phyloP scores from a whole-genome alignment of 1,140 invertebrate species.

The Zaprionus nigranus region DNA sequence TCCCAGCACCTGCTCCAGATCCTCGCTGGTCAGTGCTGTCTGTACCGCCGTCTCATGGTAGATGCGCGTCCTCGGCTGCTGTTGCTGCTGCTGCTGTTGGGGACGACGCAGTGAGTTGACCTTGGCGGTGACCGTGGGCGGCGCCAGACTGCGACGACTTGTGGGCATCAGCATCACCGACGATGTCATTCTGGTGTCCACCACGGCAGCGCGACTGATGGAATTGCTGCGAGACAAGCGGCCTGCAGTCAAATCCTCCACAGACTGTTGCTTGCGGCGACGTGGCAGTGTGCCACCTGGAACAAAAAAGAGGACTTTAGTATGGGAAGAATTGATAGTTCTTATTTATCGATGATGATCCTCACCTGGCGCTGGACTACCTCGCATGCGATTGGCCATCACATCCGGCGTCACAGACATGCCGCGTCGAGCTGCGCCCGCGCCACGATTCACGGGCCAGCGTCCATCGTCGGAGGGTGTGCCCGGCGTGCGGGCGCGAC shows the following conservation, averaged over 20 bases:
- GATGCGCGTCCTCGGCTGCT: slow-evolving; percentile 87
- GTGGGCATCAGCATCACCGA: slow-evolving; percentile 78
- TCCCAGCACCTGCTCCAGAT: slow-evolving; percentile 89
- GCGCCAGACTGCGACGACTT: slow-evolving; percentile 55
- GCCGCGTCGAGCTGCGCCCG: slow-evolving; percentile 55
- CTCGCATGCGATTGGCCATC: slow-evolving; percentile 71
- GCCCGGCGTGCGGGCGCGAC: slow-evolving; percentile 86
- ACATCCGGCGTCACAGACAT: slow-evolving; percentile 77
- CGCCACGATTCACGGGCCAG: slow-evolving; percentile 86
- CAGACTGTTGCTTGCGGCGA: slow-evolving; percentile 87
- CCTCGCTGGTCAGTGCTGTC: slow-evolving; percentile 89
- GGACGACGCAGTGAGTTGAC: slow-evolving; percentile 66
- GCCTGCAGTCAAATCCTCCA: slow-evolving; percentile 84
- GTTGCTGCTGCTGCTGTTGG: slow-evolving; percentile 27
- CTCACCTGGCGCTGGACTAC: slow-evolving; percentile 80
- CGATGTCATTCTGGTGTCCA: slow-evolving; percentile 82
- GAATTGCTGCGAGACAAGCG: slow-evolving; percentile 84
- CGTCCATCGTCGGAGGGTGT: slow-evolving; percentile 89
- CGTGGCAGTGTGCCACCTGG: slow-evolving; percentile 89
- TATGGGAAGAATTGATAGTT: too few relatives aligned
- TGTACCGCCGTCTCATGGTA: slow-evolving; percentile 91
- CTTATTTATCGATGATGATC: too few relatives aligned
- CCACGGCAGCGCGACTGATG: slow-evolving; percentile 72
- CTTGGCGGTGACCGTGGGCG: slow-evolving; percentile 70
- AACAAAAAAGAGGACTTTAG: slow-evolving; percentile 85